These are phyloP conservation scores for Dorcus parallelipipedus DNA, from an alignment of 2,888 invertebrate genomes.

Conservation along the genomic window DNA sequence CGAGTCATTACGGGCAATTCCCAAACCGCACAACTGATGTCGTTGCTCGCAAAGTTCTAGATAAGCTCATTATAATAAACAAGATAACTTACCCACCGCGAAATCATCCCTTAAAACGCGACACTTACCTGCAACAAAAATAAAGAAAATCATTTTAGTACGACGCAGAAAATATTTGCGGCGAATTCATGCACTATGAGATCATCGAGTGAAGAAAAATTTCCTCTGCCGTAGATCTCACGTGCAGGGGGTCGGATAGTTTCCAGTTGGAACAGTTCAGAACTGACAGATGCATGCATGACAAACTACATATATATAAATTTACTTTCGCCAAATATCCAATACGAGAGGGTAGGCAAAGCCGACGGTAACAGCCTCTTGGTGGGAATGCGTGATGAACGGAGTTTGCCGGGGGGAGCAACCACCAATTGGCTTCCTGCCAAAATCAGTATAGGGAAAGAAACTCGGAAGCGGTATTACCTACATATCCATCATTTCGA, in stretches of 20 bases:
- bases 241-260: constrained; percentile 5
- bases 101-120: too few species aligned
- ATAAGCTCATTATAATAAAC: too few species aligned
- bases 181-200: too few species aligned
- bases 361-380: constrained; percentile 16
- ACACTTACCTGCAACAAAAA: too few species aligned
- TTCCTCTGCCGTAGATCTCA: constrained; percentile 1
- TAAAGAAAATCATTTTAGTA: too few species aligned
- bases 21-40: too few species aligned
- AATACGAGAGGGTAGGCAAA: constrained; percentile 23
- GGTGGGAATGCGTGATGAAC: constrained; percentile 25
- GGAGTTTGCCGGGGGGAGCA: constrained; percentile 27
- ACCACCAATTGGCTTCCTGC: constrained; percentile 33
- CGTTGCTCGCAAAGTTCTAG: too few species aligned
- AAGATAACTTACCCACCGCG: too few species aligned
- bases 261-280: too few species aligned
- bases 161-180: too few species aligned
- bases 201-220: background rate
- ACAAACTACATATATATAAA: constrained; percentile 24
- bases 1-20: too few species aligned
- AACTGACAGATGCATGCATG: too few species aligned
- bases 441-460: constrained; percentile 29
- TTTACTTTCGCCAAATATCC: constrained; percentile 26
- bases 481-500: constrained; percentile 19
- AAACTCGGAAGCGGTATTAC: constrained; percentile 20